Percentiles rank a stretch among this genome's conserved stretches.
These are phyloP conservation scores for Neogale vison DNA, from an alignment of 2,113 vertebrate genomes.

Conservation along the genomic window DNA sequence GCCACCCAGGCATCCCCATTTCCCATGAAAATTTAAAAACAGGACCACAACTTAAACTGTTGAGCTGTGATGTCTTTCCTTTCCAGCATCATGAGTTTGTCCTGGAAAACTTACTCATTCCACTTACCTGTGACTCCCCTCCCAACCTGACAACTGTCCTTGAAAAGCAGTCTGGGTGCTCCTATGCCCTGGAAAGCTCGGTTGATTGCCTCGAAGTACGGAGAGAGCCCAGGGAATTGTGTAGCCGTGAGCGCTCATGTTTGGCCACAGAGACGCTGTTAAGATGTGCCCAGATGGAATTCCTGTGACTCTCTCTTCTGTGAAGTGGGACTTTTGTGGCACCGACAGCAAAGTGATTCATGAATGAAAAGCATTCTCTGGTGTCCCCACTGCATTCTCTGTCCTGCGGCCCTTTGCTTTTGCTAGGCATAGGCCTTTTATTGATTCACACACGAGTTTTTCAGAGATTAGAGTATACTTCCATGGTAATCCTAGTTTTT, in stretches of 20 bases:
- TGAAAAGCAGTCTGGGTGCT: constrained; percentile 49
- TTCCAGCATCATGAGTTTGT: constrained; percentile 11
- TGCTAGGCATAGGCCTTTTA: neutral
- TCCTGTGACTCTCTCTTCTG: constrained; percentile 54
- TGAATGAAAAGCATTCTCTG: neutral
- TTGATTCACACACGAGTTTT: neutral
- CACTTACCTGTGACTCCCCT: neutral
- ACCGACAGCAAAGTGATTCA: constrained; percentile 19
- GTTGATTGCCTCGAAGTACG: constrained; percentile 8
- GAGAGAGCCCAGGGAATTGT: constrained; percentile 52
- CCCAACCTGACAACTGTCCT: neutral
- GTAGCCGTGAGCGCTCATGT: constrained; percentile 22
- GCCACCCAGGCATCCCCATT: too few relatives aligned
- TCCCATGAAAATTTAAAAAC: neutral
- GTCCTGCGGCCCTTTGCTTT: neutral
- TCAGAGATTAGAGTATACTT: neutral
- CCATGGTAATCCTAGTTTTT: neutral
- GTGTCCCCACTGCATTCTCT: neutral
- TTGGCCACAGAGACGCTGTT: constrained; percentile 60
- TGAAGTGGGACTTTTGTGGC: constrained; percentile 65
- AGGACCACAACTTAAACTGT: neutral
- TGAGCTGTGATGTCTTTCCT: neutral
- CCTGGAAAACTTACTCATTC: constrained; percentile 59
- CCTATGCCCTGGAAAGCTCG: neutral
- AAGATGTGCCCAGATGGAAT: constrained; percentile 66